Evolutionary conservation across 2,797 vertebrate species (phyloP).

Genomic region (Sebastes oblongus): DNA sequence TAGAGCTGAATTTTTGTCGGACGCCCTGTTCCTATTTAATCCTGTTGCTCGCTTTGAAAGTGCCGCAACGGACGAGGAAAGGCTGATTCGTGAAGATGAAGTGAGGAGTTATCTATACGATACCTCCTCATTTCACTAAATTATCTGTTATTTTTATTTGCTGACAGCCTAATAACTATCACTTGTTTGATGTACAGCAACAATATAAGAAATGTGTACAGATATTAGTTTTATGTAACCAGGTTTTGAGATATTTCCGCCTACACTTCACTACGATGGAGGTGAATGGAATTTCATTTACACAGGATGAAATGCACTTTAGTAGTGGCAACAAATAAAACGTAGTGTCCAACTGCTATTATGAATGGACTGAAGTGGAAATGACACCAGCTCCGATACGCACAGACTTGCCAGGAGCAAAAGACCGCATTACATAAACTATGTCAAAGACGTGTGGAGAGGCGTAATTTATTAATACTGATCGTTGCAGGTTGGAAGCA

Average conservation of each 20-base stretch:
- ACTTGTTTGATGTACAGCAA: not conserved
- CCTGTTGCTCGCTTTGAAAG: no score
- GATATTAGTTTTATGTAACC: not conserved
- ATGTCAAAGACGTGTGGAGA: not conserved
- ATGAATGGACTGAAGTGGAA: not conserved
- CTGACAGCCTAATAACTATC: not conserved
- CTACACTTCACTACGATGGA: not conserved
- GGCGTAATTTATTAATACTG: conserved; percentile 36
- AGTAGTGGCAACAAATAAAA: not conserved
- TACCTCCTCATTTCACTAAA: no score
- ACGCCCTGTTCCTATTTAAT: no score
- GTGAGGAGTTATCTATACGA: no score
- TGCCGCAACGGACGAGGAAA: no score
- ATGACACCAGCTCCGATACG: not conserved
- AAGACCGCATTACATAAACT: conserved; percentile 11
- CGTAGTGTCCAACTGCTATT: not conserved
- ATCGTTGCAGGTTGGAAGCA: conserved; percentile 25
- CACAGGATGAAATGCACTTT: not conserved
- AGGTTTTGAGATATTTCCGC: not conserved
- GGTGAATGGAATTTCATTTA: not conserved
- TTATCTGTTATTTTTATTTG: no score
- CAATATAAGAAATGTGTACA: not conserved
- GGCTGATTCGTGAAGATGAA: no score
- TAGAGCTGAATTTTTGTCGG: no score
- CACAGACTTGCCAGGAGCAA: not conserved